These are phyloP conservation scores for Drosophila setosimentum DNA, from an alignment of 2,888 invertebrate genomes.

Conservation along the genomic window DNA sequence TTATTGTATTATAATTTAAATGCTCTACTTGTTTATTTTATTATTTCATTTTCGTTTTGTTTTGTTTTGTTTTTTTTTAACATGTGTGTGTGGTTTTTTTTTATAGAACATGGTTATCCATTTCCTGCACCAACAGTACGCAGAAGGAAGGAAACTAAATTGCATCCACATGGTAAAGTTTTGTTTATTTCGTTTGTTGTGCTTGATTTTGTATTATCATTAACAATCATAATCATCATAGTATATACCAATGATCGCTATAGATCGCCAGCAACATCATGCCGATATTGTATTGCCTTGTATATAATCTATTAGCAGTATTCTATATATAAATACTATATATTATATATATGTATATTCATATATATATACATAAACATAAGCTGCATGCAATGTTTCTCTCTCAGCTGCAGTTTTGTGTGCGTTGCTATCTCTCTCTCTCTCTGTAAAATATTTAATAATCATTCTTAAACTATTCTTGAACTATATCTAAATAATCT, in stretches of 20 bases:
- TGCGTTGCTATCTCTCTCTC: slow-evolving; percentile 20
- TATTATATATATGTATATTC: slow-evolving; percentile 1
- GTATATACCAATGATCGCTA: slow-evolving; percentile 8
- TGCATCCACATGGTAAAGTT: slow-evolving; percentile 84
- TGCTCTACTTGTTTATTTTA: slow-evolving; percentile 16
- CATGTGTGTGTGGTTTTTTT: slow-evolving; percentile 68
- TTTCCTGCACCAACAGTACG: slow-evolving; percentile 83
- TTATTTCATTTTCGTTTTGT: slow-evolving; percentile 30
- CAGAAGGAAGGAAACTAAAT: slow-evolving; percentile 85
- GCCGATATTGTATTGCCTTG: slow-evolving; percentile 43
- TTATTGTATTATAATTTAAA: slow-evolving; percentile 17
- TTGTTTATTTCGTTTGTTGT: slow-evolving; percentile 64
- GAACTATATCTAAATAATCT: slow-evolving; percentile 42
- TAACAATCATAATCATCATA: slow-evolving; percentile 7
- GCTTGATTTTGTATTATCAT: slow-evolving; percentile 58
- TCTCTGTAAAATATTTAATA: slow-evolving; percentile 41
- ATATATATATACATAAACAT: background rate
- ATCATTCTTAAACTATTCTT: slow-evolving; percentile 18
- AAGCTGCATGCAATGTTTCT: slow-evolving; percentile 64
- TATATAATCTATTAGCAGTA: slow-evolving; percentile 37
- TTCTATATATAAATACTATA: background rate
- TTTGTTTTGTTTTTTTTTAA: slow-evolving; percentile 27
- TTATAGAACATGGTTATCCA: slow-evolving; percentile 84
- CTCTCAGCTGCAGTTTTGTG: slow-evolving; percentile 41
- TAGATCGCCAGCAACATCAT: slow-evolving; percentile 30